Evolutionary conservation across 2,888 invertebrate species (phyloP).

Genomic region (Opisthograptis luteolata): DNA sequence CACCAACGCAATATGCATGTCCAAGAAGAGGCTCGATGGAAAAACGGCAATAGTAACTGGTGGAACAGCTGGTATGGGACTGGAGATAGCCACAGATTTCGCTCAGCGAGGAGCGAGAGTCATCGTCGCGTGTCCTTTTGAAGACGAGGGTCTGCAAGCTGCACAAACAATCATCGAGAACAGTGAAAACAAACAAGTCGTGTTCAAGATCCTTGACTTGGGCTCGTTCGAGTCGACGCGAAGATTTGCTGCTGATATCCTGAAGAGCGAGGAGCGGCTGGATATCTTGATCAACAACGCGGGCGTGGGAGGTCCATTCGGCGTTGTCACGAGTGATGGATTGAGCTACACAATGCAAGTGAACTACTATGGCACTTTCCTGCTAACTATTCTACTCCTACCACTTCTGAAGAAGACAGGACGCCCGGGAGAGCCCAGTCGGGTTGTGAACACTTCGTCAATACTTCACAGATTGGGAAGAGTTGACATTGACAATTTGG

Average conservation of each 20-base stretch:
- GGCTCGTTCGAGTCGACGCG: constrained; percentile 89
- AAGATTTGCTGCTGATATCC: constrained; percentile 90
- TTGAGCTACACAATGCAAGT: constrained; percentile 94
- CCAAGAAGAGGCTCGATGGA: constrained; percentile 47
- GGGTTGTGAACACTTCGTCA: constrained; percentile 91
- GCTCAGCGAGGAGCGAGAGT: constrained; percentile 61
- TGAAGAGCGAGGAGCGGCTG: constrained; percentile 86
- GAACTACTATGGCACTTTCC: constrained; percentile 95
- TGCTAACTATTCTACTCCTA: constrained; percentile 93
- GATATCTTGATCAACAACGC: constrained; percentile 95
- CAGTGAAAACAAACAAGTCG: constrained; percentile 86
- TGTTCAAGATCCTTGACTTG: constrained; percentile 88
- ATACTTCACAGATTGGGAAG: constrained; percentile 86
- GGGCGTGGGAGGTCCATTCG: constrained; percentile 85
- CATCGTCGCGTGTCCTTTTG: constrained; percentile 62
- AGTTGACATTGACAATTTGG: constrained; percentile 86
- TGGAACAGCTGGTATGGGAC: constrained; percentile 64
- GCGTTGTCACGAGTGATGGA: constrained; percentile 86
- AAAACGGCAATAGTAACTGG: constrained; percentile 61
- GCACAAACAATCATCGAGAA: constrained; percentile 84
- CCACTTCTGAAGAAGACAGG: constrained; percentile 87
- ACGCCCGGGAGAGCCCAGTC: constrained; percentile 81
- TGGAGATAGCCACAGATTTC: constrained; percentile 60
- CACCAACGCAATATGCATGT: constrained; percentile 40
- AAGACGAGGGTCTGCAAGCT: constrained; percentile 55